Conservation (phyloP, 2,888 invertebrate genomes). For the Phaonia tiefii region DNA sequence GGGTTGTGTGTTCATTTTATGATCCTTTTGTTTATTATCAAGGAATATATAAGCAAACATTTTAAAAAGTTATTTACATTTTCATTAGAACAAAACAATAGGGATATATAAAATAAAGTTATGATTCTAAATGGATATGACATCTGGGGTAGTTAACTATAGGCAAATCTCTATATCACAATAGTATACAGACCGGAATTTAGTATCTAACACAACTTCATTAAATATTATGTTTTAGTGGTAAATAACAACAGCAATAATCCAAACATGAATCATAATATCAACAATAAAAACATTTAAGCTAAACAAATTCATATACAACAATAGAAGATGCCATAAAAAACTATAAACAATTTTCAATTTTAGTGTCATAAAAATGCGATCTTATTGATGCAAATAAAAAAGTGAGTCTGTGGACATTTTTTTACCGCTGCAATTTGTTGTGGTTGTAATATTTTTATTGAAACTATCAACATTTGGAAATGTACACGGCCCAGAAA, state of each 20-base stretch:
- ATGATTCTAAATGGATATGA: constrained; percentile 48
- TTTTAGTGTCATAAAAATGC: constrained; percentile 38
- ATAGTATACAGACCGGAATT: neutral
- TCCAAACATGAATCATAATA: neutral
- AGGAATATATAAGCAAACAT: constrained; percentile 43
- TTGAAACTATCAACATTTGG: constrained; percentile 26
- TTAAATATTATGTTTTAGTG: constrained; percentile 44
- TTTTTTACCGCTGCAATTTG: constrained; percentile 20
- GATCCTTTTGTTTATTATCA: constrained; percentile 50
- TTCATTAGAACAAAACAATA: constrained; percentile 49
- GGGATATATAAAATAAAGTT: constrained; percentile 46
- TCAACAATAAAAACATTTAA: constrained; percentile 42
- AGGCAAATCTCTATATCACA: neutral
- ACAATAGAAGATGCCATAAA: constrained; percentile 12
- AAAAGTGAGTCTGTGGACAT: constrained; percentile 13
- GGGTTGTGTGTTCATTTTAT: constrained; percentile 59
- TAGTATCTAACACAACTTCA: constrained; percentile 33
- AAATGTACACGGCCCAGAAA: neutral
- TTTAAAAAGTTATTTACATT: constrained; percentile 58
- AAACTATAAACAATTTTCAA: constrained; percentile 39
- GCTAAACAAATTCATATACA: constrained; percentile 33
- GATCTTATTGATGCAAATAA: constrained; percentile 35
- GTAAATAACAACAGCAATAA: neutral
- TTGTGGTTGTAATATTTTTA: constrained; percentile 20
- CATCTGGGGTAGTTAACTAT: neutral